Evolutionary conservation across 1,140 invertebrate genomes (phyloP).

Genomic region (Drosophila burlai): DNA sequence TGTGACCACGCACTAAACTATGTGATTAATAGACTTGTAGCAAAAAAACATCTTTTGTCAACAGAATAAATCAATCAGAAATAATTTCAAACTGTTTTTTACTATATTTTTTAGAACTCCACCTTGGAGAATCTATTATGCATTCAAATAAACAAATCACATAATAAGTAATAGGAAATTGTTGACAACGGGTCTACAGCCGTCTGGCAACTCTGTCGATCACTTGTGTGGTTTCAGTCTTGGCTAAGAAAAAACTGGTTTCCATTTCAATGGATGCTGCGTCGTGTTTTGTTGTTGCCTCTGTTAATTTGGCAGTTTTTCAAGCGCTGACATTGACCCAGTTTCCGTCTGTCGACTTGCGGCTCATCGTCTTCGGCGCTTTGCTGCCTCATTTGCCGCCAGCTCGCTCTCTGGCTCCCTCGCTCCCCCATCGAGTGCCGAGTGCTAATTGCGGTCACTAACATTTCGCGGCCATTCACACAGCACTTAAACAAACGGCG

Average conservation of each 20-base stretch:
- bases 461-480: slow-evolving; percentile 68
- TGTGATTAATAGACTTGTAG: not conserved
- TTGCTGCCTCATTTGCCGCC: slow-evolving; percentile 73
- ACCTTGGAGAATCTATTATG: not conserved
- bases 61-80: not conserved
- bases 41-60: too few relatives aligned
- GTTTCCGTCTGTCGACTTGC: slow-evolving; percentile 62
- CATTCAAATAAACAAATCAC: not conserved
- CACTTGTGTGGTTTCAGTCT: slow-evolving; percentile 56
- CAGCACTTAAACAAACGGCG: slow-evolving; percentile 17
- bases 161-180: not conserved
- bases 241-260: slow-evolving; percentile 73
- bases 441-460: slow-evolving; percentile 77
- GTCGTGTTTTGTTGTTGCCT: slow-evolving; percentile 31
- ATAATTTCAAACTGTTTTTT: not conserved
- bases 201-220: slow-evolving; percentile 48
- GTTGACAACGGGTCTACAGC: not conserved
- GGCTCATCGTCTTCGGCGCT: slow-evolving; percentile 40
- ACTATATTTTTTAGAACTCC: not conserved
- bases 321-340: slow-evolving; percentile 80
- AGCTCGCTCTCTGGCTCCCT: slow-evolving; percentile 28
- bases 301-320: slow-evolving; percentile 80
- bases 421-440: slow-evolving; percentile 27
- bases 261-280: slow-evolving; percentile 41
- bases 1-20: not conserved